Percentiles rank a stretch among this genome's conserved stretches.
Evolutionary conservation across 2,797 vertebrate species (phyloP).

Genomic region (Phoebastria nigripes): DNA sequence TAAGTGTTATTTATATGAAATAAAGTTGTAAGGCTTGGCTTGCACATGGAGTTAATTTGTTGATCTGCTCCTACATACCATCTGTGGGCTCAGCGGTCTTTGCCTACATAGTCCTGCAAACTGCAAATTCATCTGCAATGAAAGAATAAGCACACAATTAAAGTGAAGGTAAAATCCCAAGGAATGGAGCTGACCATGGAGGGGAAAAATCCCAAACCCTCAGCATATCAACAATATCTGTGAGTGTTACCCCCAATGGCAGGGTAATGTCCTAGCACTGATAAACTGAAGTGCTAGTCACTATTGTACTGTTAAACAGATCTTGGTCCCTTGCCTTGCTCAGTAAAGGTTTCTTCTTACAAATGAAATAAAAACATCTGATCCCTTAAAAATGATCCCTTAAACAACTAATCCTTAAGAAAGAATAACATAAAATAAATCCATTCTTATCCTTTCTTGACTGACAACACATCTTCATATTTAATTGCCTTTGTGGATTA

Average conservation of each 20-base stretch:
- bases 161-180: background rate
- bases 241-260: background rate
- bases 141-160: background rate
- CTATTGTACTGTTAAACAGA: background rate
- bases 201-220: background rate
- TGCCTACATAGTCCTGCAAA: background rate
- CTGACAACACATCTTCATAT: background rate
- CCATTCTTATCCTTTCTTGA: background rate
- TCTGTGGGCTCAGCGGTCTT: background rate
- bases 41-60: background rate
- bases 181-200: background rate
- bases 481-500: background rate
- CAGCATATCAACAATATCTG: background rate
- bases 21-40: background rate
- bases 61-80: background rate
- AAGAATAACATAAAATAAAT: background rate
- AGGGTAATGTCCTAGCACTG: background rate
- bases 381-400: background rate
- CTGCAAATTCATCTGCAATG: background rate
- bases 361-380: background rate
- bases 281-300: background rate
- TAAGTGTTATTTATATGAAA: background rate
- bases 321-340: background rate
- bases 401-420: background rate
- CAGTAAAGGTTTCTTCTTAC: background rate